A percentile compares a stretch with the other conserved stretches of the same genome.
phyloP scores from a whole-genome alignment of 2,888 invertebrate species.

The Clusia tigrina region DNA sequence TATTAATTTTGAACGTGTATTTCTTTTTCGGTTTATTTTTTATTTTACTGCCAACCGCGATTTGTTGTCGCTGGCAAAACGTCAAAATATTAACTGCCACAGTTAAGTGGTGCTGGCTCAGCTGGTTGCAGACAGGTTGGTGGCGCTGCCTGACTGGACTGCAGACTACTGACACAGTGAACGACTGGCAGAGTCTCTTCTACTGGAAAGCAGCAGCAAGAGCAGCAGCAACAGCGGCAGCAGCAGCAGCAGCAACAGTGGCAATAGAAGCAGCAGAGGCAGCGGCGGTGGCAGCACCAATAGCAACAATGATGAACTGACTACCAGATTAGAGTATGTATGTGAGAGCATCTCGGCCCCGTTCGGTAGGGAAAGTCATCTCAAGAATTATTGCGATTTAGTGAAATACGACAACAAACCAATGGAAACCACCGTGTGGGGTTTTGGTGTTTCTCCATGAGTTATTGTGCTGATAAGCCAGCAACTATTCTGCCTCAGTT shows the following conservation, averaged over 20 bases:
- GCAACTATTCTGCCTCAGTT: too few relatives aligned
- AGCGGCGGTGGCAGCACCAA: too few relatives aligned
- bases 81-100: slow-evolving; percentile 50
- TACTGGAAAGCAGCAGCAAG: background rate
- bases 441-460: too few relatives aligned
- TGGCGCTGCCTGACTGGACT: background rate
- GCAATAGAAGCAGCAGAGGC: too few relatives aligned
- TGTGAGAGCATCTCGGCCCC: too few relatives aligned
- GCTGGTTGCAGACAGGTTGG: slow-evolving; percentile 7
- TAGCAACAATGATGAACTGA: too few relatives aligned
- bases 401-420: too few relatives aligned
- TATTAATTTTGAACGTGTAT: background rate
- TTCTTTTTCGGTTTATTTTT: slow-evolving; percentile 13
- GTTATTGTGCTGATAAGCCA: too few relatives aligned
- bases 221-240: background rate
- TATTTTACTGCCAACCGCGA: slow-evolving; percentile 36
- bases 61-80: slow-evolving; percentile 50
- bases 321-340: too few relatives aligned
- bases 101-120: slow-evolving; percentile 17
- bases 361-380: too few relatives aligned
- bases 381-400: too few relatives aligned
- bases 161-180: background rate
- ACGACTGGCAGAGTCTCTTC: background rate
- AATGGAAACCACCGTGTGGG: too few relatives aligned
- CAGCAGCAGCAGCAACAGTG: background rate